Evolutionary conservation across 2,113 vertebrate genomes (phyloP).

Genomic region (Cavia porcellus): DNA sequence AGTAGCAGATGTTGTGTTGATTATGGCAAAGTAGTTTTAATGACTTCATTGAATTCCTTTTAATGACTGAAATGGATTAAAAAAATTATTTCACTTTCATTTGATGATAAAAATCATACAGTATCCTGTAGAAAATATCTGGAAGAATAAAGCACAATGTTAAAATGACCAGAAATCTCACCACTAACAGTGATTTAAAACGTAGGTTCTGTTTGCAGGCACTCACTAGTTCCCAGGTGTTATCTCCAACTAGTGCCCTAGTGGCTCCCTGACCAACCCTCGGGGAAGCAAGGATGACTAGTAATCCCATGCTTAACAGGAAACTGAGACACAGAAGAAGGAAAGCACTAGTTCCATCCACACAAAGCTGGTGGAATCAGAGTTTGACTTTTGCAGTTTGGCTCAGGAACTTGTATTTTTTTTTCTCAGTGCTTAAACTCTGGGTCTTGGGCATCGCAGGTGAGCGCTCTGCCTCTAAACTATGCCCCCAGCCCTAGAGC

Average conservation of each 20-base stretch:
- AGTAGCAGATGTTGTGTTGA: slow-evolving; percentile 67
- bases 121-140: background rate
- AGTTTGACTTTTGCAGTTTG: background rate
- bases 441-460: background rate
- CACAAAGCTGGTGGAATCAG: background rate
- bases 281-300: background rate
- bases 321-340: background rate
- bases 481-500: background rate
- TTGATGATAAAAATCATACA: background rate
- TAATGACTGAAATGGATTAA: slow-evolving; percentile 47
- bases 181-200: background rate
- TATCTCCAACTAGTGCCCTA: background rate
- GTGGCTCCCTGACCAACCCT: too few relatives aligned
- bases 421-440: background rate
- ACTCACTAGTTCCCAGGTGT: background rate
- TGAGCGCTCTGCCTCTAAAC: background rate
- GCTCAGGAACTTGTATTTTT: background rate
- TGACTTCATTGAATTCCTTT: slow-evolving; percentile 61
- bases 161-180: background rate
- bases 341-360: background rate
- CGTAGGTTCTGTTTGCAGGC: background rate
- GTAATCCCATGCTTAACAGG: background rate
- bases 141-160: background rate
- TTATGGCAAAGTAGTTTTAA: slow-evolving; percentile 51
- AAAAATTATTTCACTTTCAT: slow-evolving; percentile 19